Conservation (phyloP, 2,797 vertebrate species). For the Darevskia mixta region DNA sequence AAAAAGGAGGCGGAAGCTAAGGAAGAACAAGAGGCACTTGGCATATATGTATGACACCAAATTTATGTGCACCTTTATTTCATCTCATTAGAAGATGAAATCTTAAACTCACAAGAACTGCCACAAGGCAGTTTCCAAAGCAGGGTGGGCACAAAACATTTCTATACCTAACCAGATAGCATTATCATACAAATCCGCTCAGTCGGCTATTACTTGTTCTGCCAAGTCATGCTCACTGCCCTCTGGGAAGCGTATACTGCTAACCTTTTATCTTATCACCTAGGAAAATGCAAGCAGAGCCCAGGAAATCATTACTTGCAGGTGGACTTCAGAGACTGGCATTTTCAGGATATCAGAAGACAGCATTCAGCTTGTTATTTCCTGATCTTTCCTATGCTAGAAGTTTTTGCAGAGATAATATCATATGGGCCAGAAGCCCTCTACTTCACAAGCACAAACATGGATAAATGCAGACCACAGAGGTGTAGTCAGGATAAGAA, state of each 20-base stretch:
- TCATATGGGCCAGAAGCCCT: not conserved
- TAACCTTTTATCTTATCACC: slow-evolving; percentile 16
- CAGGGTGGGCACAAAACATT: slow-evolving; percentile 16
- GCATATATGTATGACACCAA: slow-evolving; percentile 36
- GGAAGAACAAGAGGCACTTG: slow-evolving; percentile 37
- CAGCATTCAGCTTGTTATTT: not conserved
- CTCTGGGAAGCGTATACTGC: not conserved
- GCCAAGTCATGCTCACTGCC: slow-evolving; percentile 28
- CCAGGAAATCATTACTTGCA: slow-evolving; percentile 18
- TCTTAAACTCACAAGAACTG: slow-evolving; percentile 24
- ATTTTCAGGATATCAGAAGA: not conserved
- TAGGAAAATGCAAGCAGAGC: slow-evolving; percentile 15
- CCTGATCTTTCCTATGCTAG: slow-evolving; percentile 4
- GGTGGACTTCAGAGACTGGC: slow-evolving; percentile 9
- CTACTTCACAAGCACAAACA: rapidly evolving
- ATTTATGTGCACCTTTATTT: slow-evolving; percentile 35
- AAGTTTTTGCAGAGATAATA: slow-evolving; percentile 17
- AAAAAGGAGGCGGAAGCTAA: slow-evolving; percentile 41
- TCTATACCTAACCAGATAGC: not conserved
- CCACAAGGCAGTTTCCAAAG: no score
- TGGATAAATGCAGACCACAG: not conserved
- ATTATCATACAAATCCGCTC: slow-evolving; percentile 9
- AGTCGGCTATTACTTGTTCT: slow-evolving; percentile 14
- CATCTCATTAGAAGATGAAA: slow-evolving; percentile 43
- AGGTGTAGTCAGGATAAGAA: not conserved